Percentiles rank a stretch among this genome's conserved stretches.
These are phyloP conservation scores for Chelonus insularis DNA, from an alignment of 1,140 invertebrate genomes.

Conservation along the genomic window DNA sequence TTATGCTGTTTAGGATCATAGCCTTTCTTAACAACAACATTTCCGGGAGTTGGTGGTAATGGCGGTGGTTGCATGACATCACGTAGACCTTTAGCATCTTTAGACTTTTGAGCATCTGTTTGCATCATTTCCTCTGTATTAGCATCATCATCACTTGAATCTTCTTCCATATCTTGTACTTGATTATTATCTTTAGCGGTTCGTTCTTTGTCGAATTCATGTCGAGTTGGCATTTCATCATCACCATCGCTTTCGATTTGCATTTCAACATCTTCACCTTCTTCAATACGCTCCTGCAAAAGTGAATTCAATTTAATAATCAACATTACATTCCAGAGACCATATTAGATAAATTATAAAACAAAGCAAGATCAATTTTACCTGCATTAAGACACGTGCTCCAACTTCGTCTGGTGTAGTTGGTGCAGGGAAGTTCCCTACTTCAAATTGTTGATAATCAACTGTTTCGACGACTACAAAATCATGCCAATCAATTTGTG, in stretches of 20 bases:
- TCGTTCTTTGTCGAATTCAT: slow-evolving; percentile 64
- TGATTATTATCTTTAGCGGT: slow-evolving; percentile 67
- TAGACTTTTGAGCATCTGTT: slow-evolving; percentile 54
- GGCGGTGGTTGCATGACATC: slow-evolving; percentile 67
- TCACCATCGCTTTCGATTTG: slow-evolving; percentile 75
- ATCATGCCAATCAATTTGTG: slow-evolving; percentile 99
- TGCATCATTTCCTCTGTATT: slow-evolving; percentile 50
- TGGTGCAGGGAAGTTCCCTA: slow-evolving; percentile 93
- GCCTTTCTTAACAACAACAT: slow-evolving; percentile 92
- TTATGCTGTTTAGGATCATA: slow-evolving; percentile 91
- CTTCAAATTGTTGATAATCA: slow-evolving; percentile 96
- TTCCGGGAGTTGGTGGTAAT: slow-evolving; percentile 86
- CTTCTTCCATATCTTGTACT: slow-evolving; percentile 88
- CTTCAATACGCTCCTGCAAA: slow-evolving; percentile 64
- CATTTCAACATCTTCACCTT: slow-evolving; percentile 74
- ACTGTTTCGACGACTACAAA: slow-evolving; percentile 99
- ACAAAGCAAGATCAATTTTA: no score
- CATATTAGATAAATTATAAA: no score
- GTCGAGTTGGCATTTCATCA: slow-evolving; percentile 70
- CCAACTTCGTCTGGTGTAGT: slow-evolving; percentile 97
- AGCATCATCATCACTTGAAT: slow-evolving; percentile 75
- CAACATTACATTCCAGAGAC: no score
- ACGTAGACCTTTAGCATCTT: slow-evolving; percentile 54
- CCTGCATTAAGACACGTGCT: slow-evolving; percentile 87
- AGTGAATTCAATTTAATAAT: slow-evolving; percentile 25